phyloP scores from a whole-genome alignment of 2,888 invertebrate species.

The Cephus rjabovi region DNA sequence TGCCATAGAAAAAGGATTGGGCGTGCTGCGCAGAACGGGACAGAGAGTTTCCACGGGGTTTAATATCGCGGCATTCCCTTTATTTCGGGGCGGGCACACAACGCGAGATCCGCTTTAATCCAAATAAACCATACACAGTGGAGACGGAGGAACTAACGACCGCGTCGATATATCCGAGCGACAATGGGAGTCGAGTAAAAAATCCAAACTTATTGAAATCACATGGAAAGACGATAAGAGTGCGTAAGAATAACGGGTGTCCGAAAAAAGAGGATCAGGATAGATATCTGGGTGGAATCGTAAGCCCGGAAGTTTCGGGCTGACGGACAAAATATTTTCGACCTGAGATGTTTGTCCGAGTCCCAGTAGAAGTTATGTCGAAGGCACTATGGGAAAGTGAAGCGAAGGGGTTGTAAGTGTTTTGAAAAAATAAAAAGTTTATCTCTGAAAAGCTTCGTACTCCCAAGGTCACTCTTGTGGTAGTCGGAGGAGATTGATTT shows the following conservation, averaged over 20 bases:
- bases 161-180: background rate
- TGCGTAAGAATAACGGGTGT: no score
- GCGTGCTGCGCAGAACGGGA: slow-evolving; percentile 17
- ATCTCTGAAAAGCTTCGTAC: slow-evolving; percentile 35
- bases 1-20: slow-evolving; percentile 21
- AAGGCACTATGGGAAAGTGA: slow-evolving; percentile 10
- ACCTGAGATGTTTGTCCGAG: slow-evolving; percentile 43
- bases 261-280: no score
- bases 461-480: background rate
- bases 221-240: no score
- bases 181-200: background rate
- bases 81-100: slow-evolving; percentile 52
- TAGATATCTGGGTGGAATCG: no score
- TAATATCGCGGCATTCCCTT: slow-evolving; percentile 60
- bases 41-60: slow-evolving; percentile 34
- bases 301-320: slow-evolving; percentile 10
- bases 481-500: background rate
- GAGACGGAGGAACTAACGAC: slow-evolving; percentile 4
- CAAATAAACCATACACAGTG: slow-evolving; percentile 51
- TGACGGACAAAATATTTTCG: slow-evolving; percentile 38
- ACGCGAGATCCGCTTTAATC: slow-evolving; percentile 59
- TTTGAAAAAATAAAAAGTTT: slow-evolving; percentile 36
- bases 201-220: no score
- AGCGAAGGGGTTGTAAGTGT: background rate
- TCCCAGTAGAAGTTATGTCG: slow-evolving; percentile 37